Percentiles rank a stretch among this genome's conserved stretches.
phyloP scores from a whole-genome alignment of 2,888 invertebrate species.

The Willowsia nigromaculata region DNA sequence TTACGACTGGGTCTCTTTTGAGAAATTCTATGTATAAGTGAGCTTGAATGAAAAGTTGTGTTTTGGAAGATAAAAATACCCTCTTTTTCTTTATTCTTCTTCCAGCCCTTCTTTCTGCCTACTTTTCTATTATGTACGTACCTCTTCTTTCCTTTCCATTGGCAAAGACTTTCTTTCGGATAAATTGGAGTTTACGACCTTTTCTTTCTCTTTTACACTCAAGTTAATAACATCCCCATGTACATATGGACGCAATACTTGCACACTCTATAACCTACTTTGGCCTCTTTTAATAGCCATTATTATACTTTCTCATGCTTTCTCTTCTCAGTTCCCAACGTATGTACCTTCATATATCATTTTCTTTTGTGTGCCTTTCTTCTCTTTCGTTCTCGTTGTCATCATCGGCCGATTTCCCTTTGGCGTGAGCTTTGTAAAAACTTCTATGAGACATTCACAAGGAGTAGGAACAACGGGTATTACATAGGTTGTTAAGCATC shows the following conservation, averaged over 20 bases:
- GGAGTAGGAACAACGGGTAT: neutral
- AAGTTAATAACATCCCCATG: slow-evolving; percentile 28
- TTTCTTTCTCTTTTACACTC: slow-evolving; percentile 33
- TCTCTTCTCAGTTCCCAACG: slow-evolving; percentile 1
- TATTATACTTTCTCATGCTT: slow-evolving; percentile 47
- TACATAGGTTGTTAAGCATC: slow-evolving; percentile 32
- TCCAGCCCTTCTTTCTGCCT: slow-evolving; percentile 30
- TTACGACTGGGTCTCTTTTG: slow-evolving; percentile 47
- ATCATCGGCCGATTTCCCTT: neutral
- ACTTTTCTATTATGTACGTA: slow-evolving; percentile 37
- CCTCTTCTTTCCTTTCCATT: slow-evolving; percentile 55
- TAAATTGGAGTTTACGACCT: slow-evolving; percentile 69
- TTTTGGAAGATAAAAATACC: slow-evolving; percentile 64
- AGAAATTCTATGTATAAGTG: slow-evolving; percentile 29
- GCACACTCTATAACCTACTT: neutral
- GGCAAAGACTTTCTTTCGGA: slow-evolving; percentile 41
- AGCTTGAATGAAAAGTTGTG: slow-evolving; percentile 56
- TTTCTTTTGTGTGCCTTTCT: neutral
- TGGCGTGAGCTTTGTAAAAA: neutral
- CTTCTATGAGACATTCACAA: neutral
- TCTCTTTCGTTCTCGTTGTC: neutral
- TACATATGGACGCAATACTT: neutral
- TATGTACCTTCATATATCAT: neutral
- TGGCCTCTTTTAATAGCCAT: neutral
- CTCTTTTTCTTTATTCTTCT: slow-evolving; percentile 37